Conservation (phyloP, 2,113 vertebrate species). For the Prionailurus bengalensis region DNA sequence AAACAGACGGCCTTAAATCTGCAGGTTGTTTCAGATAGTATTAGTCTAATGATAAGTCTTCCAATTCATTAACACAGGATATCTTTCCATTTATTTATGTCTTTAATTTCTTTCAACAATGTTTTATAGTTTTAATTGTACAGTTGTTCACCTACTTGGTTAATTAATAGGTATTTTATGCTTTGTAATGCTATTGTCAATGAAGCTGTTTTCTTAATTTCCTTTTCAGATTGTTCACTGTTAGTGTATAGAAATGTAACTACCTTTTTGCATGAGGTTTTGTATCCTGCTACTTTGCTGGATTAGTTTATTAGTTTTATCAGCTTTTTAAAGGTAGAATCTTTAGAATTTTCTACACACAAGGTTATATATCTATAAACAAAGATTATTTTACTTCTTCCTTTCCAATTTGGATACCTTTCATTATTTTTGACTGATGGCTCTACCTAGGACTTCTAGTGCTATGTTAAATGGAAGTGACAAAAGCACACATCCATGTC, state of each 20-base stretch:
- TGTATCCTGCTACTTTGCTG: not conserved
- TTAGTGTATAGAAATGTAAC: not conserved
- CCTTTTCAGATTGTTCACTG: not conserved
- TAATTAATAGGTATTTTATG: not conserved
- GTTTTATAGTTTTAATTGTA: not conserved
- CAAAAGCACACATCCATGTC: not conserved
- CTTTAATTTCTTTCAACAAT: not conserved
- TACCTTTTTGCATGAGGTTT: not conserved
- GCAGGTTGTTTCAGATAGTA: not conserved
- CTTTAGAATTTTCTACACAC: not conserved
- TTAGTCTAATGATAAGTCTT: not conserved
- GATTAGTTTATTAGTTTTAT: not conserved
- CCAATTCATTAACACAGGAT: not conserved
- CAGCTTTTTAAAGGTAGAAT: not conserved
- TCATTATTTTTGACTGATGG: not conserved
- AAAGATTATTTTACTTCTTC: not conserved
- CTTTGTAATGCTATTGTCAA: not conserved
- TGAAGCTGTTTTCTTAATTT: not conserved
- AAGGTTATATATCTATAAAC: not conserved
- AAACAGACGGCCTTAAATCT: not conserved
- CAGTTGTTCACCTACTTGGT: not conserved
- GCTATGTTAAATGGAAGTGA: not conserved
- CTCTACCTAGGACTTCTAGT: not conserved
- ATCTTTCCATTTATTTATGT: not conserved
- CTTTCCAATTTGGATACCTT: not conserved